phyloP scores from a whole-genome alignment of 2,113 vertebrate species.

The Philantomba maxwellii region DNA sequence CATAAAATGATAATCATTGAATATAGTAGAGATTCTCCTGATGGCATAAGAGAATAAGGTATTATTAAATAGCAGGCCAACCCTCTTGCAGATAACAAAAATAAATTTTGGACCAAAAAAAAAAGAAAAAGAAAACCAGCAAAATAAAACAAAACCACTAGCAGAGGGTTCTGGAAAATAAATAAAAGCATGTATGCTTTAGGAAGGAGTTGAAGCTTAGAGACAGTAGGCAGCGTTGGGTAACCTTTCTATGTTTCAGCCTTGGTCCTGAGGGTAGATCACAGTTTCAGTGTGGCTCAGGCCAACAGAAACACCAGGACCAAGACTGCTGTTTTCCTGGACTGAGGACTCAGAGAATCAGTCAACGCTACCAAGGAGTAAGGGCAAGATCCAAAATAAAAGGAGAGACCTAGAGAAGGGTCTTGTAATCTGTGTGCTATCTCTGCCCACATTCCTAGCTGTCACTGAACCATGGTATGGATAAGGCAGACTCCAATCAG shows the following conservation, averaged over 20 bases:
- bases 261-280: background rate
- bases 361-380: background rate
- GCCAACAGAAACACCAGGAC: background rate
- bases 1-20: background rate
- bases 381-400: background rate
- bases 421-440: background rate
- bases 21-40: background rate
- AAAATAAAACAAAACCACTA: background rate
- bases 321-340: background rate
- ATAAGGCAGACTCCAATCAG: background rate
- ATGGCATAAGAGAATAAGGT: background rate
- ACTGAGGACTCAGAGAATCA: background rate
- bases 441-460: background rate
- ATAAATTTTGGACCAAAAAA: background rate
- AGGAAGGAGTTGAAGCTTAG: background rate
- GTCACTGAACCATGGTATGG: background rate
- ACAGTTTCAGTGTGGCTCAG: background rate
- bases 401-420: background rate
- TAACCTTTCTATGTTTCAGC: background rate
- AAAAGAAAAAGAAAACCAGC: background rate
- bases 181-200: background rate
- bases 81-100: background rate
- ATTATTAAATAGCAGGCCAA: background rate
- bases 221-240: background rate
- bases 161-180: background rate